Evolutionary conservation across 2,888 invertebrate species (phyloP), one percentile per base, ranked within the genome.

Genomic region (Oligia fasciuncula): DNA sequence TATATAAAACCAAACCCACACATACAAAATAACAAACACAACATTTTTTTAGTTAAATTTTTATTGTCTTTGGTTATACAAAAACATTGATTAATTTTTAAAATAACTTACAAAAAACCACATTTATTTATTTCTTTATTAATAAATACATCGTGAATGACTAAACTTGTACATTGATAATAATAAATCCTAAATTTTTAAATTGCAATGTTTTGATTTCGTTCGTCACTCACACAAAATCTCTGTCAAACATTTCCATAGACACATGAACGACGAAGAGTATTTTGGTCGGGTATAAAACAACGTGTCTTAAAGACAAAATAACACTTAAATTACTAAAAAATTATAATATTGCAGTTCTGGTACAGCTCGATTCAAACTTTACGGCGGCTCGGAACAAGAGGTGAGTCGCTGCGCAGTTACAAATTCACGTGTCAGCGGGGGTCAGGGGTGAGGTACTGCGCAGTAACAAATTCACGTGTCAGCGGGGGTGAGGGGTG

Each of bases 1-100:
- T 17, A 63, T 60, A 66, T n/a, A 3, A 70, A 81, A 80, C 14
- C 57, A 76, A 85, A 85, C 51, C 14, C 68, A 86, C 49, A 54
- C 57, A 76, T 74, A 79, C 74, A 85, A 90, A 93, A 92, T 91
- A 91, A 94, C 91, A 93, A 91, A 91, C 91, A 91, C 87, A 89
- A 85, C 85, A 85, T 86, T 90, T 95, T 80, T 84, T 96, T 95
- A 96, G 94, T 96, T 96, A 95, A 96, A 96, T 97, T 97, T 96
- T 97, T 97, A 97, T 97, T 97, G 97, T 97, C 97, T 97, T 97
- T 96, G 96, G 96, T 97, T 96, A 97, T 97, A 97, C 96, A 97
- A 97, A 97, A 97, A 96, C 97, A 96, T 95, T 95, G 96, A 97
- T 95, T 96, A 96, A 95, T 96, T 94, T 94, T 97, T 96, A 96